phyloP scores from a whole-genome alignment of 2,797 vertebrate genomes.

The Tenualosa ilisha region DNA sequence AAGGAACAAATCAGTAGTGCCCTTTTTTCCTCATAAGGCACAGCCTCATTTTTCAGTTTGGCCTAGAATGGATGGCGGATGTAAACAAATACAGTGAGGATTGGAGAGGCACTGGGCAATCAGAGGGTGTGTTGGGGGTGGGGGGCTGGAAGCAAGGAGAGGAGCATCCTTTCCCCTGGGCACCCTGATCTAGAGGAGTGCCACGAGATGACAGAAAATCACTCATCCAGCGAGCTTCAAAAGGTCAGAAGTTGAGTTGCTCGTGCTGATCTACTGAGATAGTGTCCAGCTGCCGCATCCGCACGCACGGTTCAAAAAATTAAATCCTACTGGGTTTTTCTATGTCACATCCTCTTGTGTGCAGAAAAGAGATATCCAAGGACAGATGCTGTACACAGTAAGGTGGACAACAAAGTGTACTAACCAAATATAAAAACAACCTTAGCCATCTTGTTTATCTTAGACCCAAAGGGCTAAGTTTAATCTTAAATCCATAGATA shows the following conservation, averaged over 20 bases:
- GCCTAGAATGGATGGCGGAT: slow-evolving; percentile 26
- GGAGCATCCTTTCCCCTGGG: slow-evolving; percentile 38
- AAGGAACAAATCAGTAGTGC: background rate
- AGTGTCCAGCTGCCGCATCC: background rate
- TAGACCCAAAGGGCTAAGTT: slow-evolving; percentile 3
- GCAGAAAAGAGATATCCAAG: background rate
- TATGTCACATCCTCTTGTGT: background rate
- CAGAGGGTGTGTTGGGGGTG: background rate
- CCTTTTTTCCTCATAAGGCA: background rate
- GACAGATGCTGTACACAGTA: background rate
- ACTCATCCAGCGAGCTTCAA: slow-evolving; percentile 55
- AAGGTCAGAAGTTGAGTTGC: slow-evolving; percentile 59
- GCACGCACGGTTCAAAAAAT: background rate
- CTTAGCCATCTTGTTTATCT: background rate
- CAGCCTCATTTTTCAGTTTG: background rate
- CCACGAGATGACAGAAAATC: slow-evolving; percentile 62
- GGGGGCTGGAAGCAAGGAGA: slow-evolving; percentile 2
- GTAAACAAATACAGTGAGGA: slow-evolving; percentile 42
- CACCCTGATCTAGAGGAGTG: slow-evolving; percentile 35
- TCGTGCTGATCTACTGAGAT: slow-evolving; percentile 42
- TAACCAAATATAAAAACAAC: background rate
- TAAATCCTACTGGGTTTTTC: background rate
- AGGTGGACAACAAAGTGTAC: background rate
- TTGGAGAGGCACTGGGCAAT: slow-evolving; percentile 25
- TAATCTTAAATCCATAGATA: slow-evolving; percentile 1